These are phyloP conservation scores for Scaptomyza graminum DNA, from an alignment of 1,140 invertebrate species.

Conservation along the genomic window DNA sequence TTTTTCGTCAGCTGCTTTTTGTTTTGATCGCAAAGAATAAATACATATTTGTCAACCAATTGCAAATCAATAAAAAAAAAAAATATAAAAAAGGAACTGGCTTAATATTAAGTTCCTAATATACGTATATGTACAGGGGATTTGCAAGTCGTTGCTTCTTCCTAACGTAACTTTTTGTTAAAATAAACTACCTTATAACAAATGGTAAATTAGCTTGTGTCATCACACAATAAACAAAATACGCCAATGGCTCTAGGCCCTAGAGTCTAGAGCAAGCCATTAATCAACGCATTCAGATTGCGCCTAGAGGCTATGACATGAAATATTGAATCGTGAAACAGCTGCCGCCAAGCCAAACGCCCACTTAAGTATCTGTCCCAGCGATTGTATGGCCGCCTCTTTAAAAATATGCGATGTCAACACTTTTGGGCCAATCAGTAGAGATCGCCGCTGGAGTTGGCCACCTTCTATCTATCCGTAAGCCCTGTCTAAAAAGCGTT, in stretches of 20 bases:
- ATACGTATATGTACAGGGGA: neutral
- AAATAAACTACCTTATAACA: slow-evolving; percentile 22
- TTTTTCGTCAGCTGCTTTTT: neutral
- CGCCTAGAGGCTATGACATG: slow-evolving; percentile 18
- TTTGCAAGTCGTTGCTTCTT: neutral
- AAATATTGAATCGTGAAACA: slow-evolving; percentile 38
- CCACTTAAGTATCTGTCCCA: slow-evolving; percentile 8
- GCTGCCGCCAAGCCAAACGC: slow-evolving; percentile 16
- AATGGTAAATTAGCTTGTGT: slow-evolving; percentile 49
- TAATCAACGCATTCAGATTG: slow-evolving; percentile 46
- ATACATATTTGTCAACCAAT: neutral
- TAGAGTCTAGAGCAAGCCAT: slow-evolving; percentile 40
- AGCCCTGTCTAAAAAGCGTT: slow-evolving; percentile 19
- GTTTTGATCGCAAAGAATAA: neutral
- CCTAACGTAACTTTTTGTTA: neutral
- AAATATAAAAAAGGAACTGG: too few species aligned
- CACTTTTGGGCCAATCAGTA: slow-evolving; percentile 44
- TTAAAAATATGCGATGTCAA: slow-evolving; percentile 40
- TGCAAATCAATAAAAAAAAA: neutral
- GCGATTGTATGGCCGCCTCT: slow-evolving; percentile 4
- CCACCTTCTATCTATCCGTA: too few species aligned
- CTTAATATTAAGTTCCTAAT: too few species aligned
- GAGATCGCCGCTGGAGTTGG: neutral
- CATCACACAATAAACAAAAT: slow-evolving; percentile 52
- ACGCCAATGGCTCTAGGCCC: slow-evolving; percentile 38